phyloP scores from a whole-genome alignment of 2,888 invertebrate genomes.

The Ophion ventricosus region DNA sequence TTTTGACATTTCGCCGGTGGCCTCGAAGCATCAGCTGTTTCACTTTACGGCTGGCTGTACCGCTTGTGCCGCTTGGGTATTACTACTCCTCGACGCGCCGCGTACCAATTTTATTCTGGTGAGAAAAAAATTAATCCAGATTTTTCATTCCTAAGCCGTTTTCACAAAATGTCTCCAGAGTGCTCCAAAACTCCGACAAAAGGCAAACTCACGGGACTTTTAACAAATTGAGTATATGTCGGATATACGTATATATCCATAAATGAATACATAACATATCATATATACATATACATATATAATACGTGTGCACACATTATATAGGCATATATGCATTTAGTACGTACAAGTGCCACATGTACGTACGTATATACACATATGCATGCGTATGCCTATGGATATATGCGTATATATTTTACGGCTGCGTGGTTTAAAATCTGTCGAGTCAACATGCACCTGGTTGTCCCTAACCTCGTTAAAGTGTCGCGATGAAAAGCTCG shows the following conservation, averaged over 20 bases:
- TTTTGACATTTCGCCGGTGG: slow-evolving; percentile 83
- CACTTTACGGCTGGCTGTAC: slow-evolving; percentile 42
- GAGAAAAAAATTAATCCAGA: slow-evolving; percentile 24
- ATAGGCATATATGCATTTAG: too few relatives aligned
- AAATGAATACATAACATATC: too few relatives aligned
- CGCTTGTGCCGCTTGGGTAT: slow-evolving; percentile 63
- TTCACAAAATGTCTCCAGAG: slow-evolving; percentile 41
- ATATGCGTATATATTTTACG: slow-evolving; percentile 66
- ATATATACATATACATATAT: too few relatives aligned
- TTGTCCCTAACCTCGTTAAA: slow-evolving; percentile 75
- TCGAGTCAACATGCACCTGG: slow-evolving; percentile 78
- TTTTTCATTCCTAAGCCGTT: slow-evolving; percentile 3
- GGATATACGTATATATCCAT: background rate
- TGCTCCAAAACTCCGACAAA: background rate
- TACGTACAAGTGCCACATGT: too few relatives aligned
- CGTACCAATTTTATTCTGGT: slow-evolving; percentile 27
- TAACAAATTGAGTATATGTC: background rate
- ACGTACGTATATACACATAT: background rate
- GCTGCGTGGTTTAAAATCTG: slow-evolving; percentile 75
- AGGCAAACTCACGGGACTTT: slow-evolving; percentile 3
- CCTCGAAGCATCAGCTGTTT: slow-evolving; percentile 81
- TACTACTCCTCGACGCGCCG: background rate
- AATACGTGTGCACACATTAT: too few relatives aligned
- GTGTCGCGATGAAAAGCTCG: slow-evolving; percentile 34
- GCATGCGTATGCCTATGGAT: background rate